Conservation (phyloP, 2,113 vertebrate species). For the Cepphus grylle region DNA sequence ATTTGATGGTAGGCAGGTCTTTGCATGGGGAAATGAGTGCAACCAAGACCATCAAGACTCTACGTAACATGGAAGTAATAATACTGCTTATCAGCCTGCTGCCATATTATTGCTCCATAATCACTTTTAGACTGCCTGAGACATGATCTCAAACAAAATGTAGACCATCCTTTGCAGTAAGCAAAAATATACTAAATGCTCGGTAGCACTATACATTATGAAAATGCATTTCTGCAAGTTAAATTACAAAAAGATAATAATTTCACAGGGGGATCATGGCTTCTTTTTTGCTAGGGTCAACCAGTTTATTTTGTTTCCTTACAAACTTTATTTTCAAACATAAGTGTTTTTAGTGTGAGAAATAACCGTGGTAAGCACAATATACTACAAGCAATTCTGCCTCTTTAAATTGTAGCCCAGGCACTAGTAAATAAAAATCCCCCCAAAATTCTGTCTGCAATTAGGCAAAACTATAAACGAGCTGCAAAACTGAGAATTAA, state of each 20-base stretch:
- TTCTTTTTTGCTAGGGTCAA: neutral
- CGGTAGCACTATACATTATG: neutral
- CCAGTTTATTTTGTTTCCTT: neutral
- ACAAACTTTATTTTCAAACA: neutral
- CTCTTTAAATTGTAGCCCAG: neutral
- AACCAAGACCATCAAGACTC: neutral
- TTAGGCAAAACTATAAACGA: neutral
- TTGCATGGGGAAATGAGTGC: neutral
- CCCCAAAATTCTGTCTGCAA: neutral
- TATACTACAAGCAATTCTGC: neutral
- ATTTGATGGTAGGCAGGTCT: neutral
- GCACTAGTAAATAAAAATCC: neutral
- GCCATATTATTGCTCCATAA: neutral
- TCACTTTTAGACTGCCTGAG: neutral
- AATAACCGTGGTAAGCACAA: neutral
- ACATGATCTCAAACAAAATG: neutral
- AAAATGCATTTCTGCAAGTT: slow-evolving; percentile 23
- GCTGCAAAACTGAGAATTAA: neutral
- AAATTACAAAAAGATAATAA: slow-evolving; percentile 36
- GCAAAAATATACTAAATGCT: neutral
- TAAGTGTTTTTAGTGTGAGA: neutral
- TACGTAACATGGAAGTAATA: neutral
- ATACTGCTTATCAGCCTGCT: neutral
- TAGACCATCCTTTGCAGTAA: neutral
- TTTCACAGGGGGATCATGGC: neutral